Evolutionary conservation across 2,888 invertebrate genomes (phyloP).

Genomic region (Cataglyphis rosenhaueri): DNA sequence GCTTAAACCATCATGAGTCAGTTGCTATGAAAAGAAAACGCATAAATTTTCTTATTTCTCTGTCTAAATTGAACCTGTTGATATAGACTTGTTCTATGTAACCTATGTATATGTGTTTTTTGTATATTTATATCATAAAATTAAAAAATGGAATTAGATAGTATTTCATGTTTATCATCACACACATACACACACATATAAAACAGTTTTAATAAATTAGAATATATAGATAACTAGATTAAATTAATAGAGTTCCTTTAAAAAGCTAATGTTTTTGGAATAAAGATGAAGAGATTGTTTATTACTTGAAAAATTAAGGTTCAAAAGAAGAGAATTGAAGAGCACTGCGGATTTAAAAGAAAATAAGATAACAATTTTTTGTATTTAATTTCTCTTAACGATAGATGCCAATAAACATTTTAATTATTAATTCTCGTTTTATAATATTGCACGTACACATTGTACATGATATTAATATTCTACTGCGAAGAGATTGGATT

Average conservation of each 20-base stretch:
- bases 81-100: not conserved
- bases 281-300: not conserved
- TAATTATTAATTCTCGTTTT: not conserved
- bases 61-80: not conserved
- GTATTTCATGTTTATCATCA: not conserved
- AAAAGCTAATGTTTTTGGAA: not conserved
- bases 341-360: not conserved
- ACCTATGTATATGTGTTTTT: too few species aligned
- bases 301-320: not conserved
- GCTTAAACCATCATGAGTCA: not conserved
- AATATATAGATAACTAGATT: not conserved
- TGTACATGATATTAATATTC: slow-evolving; percentile 1
- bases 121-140: not conserved
- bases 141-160: not conserved
- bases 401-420: not conserved
- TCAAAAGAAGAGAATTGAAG: not conserved
- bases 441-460: not conserved
- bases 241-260: not conserved
- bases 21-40: slow-evolving; percentile 13
- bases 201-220: not conserved
- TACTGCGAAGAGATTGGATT: not conserved
- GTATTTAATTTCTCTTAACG: not conserved
- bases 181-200: not conserved
- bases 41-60: not conserved
- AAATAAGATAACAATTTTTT: not conserved